Evolutionary conservation across 2,113 vertebrate species (phyloP).

Genomic region (Balaenoptera acutorostrata): DNA sequence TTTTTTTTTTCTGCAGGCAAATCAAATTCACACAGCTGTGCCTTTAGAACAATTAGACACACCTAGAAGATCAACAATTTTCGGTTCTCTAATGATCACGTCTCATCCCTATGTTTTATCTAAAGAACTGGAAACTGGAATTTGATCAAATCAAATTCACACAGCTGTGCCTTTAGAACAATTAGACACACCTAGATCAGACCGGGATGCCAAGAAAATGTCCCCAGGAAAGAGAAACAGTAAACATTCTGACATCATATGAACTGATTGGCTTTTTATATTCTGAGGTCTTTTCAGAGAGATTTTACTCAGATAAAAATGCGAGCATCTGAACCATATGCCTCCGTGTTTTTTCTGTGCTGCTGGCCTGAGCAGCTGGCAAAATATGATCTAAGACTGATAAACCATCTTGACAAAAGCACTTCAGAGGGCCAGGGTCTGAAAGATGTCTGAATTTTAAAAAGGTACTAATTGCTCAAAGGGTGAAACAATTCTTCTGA

Average conservation of each 20-base stretch:
- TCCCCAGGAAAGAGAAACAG: constrained; percentile 77
- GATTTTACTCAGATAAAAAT: constrained; percentile 74
- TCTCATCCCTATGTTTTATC: too few relatives aligned
- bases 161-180: constrained; percentile 74
- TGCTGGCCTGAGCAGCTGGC: constrained; percentile 68
- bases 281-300: constrained; percentile 56
- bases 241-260: constrained; percentile 76
- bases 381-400: constrained; percentile 68
- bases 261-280: constrained; percentile 75
- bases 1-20: constrained; percentile 43
- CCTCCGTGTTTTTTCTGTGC: constrained; percentile 63
- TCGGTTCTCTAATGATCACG: too few relatives aligned
- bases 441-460: constrained; percentile 57
- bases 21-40: constrained; percentile 70
- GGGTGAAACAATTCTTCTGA: constrained; percentile 36
- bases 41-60: constrained; percentile 77
- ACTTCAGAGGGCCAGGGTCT: constrained; percentile 36
- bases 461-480: constrained; percentile 40
- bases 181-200: constrained; percentile 78
- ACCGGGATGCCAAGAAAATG: constrained; percentile 74
- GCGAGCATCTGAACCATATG: constrained; percentile 54
- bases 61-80: constrained; percentile 69
- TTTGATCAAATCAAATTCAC: constrained; percentile 55
- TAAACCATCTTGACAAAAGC: constrained; percentile 45
- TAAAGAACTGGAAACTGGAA: too few relatives aligned